Evolutionary conservation across 2,888 invertebrate species (phyloP).

Genomic region (Scaptomyza polygonia): DNA sequence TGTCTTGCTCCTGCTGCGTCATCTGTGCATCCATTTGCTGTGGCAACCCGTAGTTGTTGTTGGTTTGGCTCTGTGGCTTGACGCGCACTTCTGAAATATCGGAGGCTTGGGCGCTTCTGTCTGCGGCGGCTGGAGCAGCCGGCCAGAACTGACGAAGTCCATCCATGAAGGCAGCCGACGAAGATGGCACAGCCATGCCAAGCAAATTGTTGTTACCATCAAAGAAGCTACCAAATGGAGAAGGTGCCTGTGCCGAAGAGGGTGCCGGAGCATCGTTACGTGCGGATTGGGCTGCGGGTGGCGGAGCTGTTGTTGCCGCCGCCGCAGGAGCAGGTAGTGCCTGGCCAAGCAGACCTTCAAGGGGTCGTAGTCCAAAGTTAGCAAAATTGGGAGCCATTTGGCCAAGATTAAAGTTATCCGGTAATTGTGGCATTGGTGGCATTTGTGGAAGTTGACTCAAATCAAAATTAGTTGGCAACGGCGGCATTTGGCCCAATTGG

Average conservation of each 20-base stretch:
- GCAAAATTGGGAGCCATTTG: slow-evolving; percentile 25
- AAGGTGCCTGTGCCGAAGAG: neutral
- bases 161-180: slow-evolving; percentile 39
- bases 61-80: slow-evolving; percentile 50
- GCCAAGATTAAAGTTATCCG: slow-evolving; percentile 29
- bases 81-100: slow-evolving; percentile 78
- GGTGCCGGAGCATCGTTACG: neutral
- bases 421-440: slow-evolving; percentile 2
- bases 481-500: slow-evolving; percentile 31
- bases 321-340: slow-evolving; percentile 17
- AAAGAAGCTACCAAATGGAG: slow-evolving; percentile 23
- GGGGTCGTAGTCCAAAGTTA: slow-evolving; percentile 10
- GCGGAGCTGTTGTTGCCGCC: slow-evolving; percentile 12
- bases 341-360: slow-evolving; percentile 45
- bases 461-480: slow-evolving; percentile 29
- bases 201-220: slow-evolving; percentile 51
- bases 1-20: slow-evolving; percentile 23
- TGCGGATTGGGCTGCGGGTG: slow-evolving; percentile 6
- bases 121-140: neutral
- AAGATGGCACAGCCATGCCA: slow-evolving; percentile 27
- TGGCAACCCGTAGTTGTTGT: slow-evolving; percentile 19
- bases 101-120: slow-evolving; percentile 57
- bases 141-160: slow-evolving; percentile 47
- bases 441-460: slow-evolving; percentile 24
- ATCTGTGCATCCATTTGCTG: slow-evolving; percentile 44